Conservation (phyloP, 2,113 vertebrate species). For the Vicugna pacos region DNA sequence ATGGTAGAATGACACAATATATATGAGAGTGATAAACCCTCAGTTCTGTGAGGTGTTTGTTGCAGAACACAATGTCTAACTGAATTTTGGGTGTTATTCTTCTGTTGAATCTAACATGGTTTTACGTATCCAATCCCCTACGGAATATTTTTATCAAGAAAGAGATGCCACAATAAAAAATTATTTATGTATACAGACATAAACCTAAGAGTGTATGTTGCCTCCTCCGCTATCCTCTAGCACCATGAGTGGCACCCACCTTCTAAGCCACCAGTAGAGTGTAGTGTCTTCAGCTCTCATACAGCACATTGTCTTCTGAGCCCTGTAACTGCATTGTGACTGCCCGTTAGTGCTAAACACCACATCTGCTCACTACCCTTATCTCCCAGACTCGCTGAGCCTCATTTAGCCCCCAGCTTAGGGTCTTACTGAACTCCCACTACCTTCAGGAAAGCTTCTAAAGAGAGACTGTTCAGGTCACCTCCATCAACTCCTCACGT, state of each 20-base stretch:
- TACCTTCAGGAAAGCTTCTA: not conserved
- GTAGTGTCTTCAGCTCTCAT: not conserved
- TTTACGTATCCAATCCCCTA: not conserved
- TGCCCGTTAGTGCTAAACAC: not conserved
- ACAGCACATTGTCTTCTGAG: not conserved
- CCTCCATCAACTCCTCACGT: not conserved
- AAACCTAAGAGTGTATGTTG: not conserved
- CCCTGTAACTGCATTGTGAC: not conserved
- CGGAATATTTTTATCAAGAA: conserved; percentile 20
- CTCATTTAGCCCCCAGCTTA: not conserved
- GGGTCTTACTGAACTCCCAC: not conserved
- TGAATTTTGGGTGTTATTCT: not conserved
- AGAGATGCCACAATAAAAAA: conserved; percentile 16
- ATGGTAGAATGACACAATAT: not conserved
- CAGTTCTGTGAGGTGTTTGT: conserved; percentile 27
- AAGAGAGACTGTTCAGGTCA: not conserved
- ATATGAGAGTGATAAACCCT: not conserved
- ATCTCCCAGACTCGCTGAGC: not conserved
- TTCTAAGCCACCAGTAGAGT: not conserved
- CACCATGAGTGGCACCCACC: not conserved
- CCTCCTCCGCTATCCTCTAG: not conserved
- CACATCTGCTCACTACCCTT: not conserved
- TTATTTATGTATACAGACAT: not conserved
- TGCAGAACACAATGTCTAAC: conserved; percentile 12
- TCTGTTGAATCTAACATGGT: not conserved